Percentiles rank a stretch among this genome's conserved stretches.
Evolutionary conservation across 2,113 vertebrate genomes (phyloP).

Genomic region (Heterochromis multidens): DNA sequence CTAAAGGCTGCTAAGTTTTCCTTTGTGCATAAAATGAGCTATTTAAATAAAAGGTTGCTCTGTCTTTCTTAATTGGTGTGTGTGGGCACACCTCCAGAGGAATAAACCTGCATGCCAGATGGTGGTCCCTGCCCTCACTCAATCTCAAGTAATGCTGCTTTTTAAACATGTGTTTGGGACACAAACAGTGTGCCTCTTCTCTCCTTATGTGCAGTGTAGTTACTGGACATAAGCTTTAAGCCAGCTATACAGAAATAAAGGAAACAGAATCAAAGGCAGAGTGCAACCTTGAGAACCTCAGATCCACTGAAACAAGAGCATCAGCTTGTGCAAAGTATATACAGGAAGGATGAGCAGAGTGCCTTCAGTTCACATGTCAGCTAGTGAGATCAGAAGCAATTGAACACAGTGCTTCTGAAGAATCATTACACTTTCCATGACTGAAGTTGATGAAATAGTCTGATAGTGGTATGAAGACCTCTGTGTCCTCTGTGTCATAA

Average conservation of each 20-base stretch:
- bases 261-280: not conserved
- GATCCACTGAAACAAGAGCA: not conserved
- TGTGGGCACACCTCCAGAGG: not conserved
- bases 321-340: not conserved
- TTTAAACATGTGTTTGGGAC: not conserved
- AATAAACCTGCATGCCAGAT: constrained; percentile 15
- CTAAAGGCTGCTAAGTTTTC: not conserved
- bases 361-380: not conserved
- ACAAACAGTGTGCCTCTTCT: not conserved
- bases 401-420: not conserved
- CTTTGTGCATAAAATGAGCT: not conserved
- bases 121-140: constrained; percentile 8
- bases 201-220: not conserved
- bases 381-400: not conserved
- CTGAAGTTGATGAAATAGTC: not conserved
- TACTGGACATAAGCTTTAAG: not conserved
- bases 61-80: not conserved
- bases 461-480: not conserved
- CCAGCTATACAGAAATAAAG: not conserved
- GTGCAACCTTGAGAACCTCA: not conserved
- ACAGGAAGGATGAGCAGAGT: not conserved
- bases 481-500: not conserved
- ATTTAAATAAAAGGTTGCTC: not conserved
- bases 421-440: not conserved
- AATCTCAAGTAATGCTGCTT: not conserved